Evolutionary conservation across 2,113 vertebrate genomes (phyloP), one percentile per base, ranked within the genome.

Genomic region (Lanius collurio): DNA sequence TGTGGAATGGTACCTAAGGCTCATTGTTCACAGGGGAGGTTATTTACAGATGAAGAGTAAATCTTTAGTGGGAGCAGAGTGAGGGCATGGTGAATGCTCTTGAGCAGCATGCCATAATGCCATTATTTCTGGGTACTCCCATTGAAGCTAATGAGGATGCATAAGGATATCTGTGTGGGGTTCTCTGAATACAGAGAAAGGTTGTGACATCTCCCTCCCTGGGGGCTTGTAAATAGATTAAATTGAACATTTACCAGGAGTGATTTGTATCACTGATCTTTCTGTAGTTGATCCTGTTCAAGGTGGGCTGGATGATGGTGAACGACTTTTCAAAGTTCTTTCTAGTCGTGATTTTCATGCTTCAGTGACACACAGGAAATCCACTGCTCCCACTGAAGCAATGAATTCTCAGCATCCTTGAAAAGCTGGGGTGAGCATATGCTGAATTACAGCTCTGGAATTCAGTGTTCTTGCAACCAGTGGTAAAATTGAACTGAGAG

Each of bases 371-470:
- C 37, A 33, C 0, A 0, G 81, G 79, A 83, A 75, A 90, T 74
- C 44, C 50, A 30, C n/a, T 83, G 41, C 31, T 94, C 62, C 55
- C 79, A 65, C n/a, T 52, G 63, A 70, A 85, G 50, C 0, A 0
- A 62, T 93, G 88, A 94, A 82, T 95, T 89, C 53, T 85, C 57
- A 76, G 57, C 63, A 86, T 77, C 68, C 73, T 67, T 86, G 80
- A 92, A 89, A 92, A 89, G 31, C 33, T 39, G 41, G 46, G 77
- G 46, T 83, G 55, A 78, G 42, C 3, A 0, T 55, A 30, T 83
- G 76, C 62, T 83, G 67, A 90, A 59, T 88, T 90, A 65, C 0
- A 1, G 71, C 46, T 86, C 21, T 22, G 37, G 63, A 79, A 80
- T 86, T 88, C 57, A 31, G 19, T 37, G 22, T 62, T 53, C 53